Base-by-base conservation (phyloP, 2,113 vertebrate genomes). In the Oncorhynchus nerka region DNA sequence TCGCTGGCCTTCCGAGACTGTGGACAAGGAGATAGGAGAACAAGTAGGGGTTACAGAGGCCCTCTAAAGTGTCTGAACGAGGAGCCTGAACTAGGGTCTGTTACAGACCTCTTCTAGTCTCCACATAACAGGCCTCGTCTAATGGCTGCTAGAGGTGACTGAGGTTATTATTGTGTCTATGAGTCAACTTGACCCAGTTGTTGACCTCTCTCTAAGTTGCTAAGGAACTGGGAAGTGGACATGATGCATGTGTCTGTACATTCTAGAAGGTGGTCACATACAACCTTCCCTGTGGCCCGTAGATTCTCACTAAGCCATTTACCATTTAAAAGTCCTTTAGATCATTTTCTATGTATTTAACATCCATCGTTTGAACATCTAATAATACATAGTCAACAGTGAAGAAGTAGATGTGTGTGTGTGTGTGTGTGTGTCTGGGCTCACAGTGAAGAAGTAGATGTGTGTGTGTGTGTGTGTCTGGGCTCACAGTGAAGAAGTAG, bases 1-100 rank as follows among this genome's bases (percentile, higher is more conserved):
- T 99, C 98, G 81, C 93, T 98, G 86, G 95, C 96, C 92, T 99
- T 99, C 87, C 97, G 95, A 86, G 98, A 99, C 98, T 99, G 95
- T 64, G 87, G 91, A 89, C 85, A 72, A 78, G 91, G 93, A 89
- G 86, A 71, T 78, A 91, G 93, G 89, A 87, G 71, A 15, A 75
- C 22, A n/a, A 51, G 30, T 6, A 34, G 0, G 30, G 19, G 19
- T 15, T 15, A 26, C 11, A 67, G 26, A 13, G 65, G 13, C n/a
- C 59, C n/a, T 62, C n/a, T 15, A 55, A 55, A 19, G 16, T 19
- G 12, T 55, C 51, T 3, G n/a, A 62, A n/a, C n/a, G 3, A 45
- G 7, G 19, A 20, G n/a, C 59, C n/a, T n/a, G 59, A 62, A 22
- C 20, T 9, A 16, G 1, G 19, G n/a, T n/a, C 59, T 62, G n/a